These are phyloP conservation scores for Urocolius indicus DNA, from an alignment of 2,113 vertebrate species.

Conservation along the genomic window DNA sequence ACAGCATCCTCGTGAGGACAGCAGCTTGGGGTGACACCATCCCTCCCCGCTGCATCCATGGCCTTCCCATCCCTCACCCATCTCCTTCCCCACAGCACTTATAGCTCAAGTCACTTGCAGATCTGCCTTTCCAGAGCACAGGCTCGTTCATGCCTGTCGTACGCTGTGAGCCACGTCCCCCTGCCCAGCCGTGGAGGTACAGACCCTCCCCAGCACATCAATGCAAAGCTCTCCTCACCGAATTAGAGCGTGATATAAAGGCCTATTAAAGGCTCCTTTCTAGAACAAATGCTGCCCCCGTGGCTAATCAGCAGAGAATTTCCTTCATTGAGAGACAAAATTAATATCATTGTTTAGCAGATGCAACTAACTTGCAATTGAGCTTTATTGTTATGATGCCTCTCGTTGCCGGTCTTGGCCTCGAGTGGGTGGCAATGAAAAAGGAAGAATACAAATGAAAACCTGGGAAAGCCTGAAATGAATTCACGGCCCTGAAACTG, in stretches of 20 bases:
- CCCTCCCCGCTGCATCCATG: not conserved
- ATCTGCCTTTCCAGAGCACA: not conserved
- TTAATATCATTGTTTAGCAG: conserved; percentile 37
- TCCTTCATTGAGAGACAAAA: conserved; percentile 34
- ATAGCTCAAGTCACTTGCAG: fast-evolving
- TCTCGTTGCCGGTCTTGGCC: conserved; percentile 20
- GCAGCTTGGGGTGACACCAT: fast-evolving
- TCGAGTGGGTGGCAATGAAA: not conserved
- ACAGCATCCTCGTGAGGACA: fast-evolving
- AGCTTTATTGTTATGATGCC: conserved; percentile 14
- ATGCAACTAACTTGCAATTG: not conserved
- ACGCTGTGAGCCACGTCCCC: fast-evolving
- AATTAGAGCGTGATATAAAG: not conserved
- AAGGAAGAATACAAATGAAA: not conserved
- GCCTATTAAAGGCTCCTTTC: conserved; percentile 32
- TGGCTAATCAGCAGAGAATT: conserved; percentile 44
- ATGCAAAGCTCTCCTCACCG: not conserved
- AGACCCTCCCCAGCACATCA: fast-evolving
- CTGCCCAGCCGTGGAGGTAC: fast-evolving
- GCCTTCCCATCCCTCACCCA: not conserved
- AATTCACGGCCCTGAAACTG: not conserved
- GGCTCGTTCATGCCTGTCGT: not conserved
- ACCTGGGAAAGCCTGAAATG: not conserved
- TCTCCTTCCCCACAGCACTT: not conserved
- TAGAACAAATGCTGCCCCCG: conserved; percentile 38